phyloP scores from a whole-genome alignment of 2,797 vertebrate genomes.

The Aeoliscus strigatus region DNA sequence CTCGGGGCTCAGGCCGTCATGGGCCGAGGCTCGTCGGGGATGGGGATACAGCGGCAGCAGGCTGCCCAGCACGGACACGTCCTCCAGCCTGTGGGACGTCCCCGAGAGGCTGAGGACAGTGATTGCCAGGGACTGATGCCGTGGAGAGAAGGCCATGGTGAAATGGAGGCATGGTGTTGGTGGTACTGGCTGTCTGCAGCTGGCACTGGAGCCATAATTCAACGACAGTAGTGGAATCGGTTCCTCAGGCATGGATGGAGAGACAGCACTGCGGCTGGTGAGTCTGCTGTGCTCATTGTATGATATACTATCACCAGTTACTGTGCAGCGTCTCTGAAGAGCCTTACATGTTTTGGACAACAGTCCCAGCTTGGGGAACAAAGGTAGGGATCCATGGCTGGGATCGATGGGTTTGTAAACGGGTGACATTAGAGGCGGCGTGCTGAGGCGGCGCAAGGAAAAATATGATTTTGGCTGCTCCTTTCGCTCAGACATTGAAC shows the following conservation, averaged over 20 bases:
- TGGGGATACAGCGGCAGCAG: conserved; percentile 66
- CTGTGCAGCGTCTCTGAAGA: conserved; percentile 66
- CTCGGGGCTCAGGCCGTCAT: conserved; percentile 43
- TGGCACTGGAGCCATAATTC: conserved; percentile 53
- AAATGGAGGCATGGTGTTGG: conserved; percentile 70
- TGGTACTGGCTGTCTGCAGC: conserved; percentile 27
- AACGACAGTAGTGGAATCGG: conserved; percentile 53
- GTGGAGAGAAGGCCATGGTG: conserved; percentile 67
- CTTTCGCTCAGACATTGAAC: conserved; percentile 30
- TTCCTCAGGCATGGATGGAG: conserved; percentile 42
- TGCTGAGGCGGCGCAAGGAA: conserved; percentile 61
- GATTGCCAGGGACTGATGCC: conserved; percentile 60
- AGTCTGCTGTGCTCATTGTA: conserved; percentile 58
- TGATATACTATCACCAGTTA: conserved; percentile 50
- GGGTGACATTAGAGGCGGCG: conserved; percentile 35
- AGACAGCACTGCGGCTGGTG: conserved; percentile 21
- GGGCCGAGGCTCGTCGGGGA: conserved; percentile 46
- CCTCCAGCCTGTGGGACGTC: conserved; percentile 52
- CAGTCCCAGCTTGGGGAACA: conserved; percentile 61
- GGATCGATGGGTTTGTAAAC: conserved; percentile 51
- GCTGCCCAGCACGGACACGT: conserved; percentile 65
- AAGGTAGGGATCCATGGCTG: conserved; percentile 60
- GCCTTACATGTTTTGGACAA: conserved; percentile 58
- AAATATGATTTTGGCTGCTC: conserved; percentile 52
- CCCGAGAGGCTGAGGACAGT: conserved; percentile 63